Evolutionary conservation across 2,113 vertebrate genomes (phyloP).

Genomic region (Neolamprologus sp.): DNA sequence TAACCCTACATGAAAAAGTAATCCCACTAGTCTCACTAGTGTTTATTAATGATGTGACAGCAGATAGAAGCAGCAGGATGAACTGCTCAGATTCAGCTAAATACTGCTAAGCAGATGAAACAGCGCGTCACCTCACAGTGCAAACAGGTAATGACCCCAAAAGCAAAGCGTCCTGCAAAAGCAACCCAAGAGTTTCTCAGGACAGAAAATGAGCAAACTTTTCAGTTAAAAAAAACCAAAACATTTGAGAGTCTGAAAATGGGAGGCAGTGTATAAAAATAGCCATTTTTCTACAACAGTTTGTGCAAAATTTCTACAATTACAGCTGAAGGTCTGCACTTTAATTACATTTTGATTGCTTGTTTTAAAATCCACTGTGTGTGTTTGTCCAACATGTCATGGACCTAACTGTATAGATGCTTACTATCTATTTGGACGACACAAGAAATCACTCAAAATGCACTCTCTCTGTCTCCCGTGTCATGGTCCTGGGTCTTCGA

Average conservation of each 20-base stretch:
- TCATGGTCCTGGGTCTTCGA: neutral
- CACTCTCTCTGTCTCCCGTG: neutral
- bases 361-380: neutral
- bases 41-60: neutral
- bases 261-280: neutral
- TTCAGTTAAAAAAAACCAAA: neutral
- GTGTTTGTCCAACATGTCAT: neutral
- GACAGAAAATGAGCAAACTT: neutral
- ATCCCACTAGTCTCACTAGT: neutral
- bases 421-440: neutral
- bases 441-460: neutral
- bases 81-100: neutral
- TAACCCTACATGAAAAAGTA: neutral
- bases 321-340: neutral
- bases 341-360: neutral
- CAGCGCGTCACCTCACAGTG: neutral
- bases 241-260: neutral
- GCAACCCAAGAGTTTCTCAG: neutral
- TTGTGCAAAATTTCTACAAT: neutral
- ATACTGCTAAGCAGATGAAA: neutral
- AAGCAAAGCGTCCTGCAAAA: neutral
- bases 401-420: neutral
- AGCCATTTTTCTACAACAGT: fast-evolving
- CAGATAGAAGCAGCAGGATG: neutral
- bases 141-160: neutral